phyloP scores from a whole-genome alignment of 2,888 invertebrate species.

The Bugula neritina region DNA sequence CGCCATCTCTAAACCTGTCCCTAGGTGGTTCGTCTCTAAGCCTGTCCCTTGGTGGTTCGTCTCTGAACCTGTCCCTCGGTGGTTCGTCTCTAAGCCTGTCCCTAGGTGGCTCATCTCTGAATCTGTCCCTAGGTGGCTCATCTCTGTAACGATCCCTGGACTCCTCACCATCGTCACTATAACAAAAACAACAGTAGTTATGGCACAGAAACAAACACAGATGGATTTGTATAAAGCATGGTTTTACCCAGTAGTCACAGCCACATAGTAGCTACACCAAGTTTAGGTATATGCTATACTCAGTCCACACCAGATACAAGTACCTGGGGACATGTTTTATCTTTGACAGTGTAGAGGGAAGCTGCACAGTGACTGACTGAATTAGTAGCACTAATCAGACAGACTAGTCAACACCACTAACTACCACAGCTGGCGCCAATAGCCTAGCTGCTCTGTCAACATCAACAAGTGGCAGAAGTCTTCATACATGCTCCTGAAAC shows the following conservation, averaged over 20 bases:
- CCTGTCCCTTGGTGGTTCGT: constrained; percentile 29
- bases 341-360: constrained; percentile 19
- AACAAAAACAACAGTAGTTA: neutral
- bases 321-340: constrained; percentile 23
- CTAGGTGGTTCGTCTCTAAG: constrained; percentile 26
- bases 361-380: neutral
- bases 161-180: constrained; percentile 21
- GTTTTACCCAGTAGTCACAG: constrained; percentile 24
- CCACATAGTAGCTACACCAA: constrained; percentile 24
- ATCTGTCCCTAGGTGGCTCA: constrained; percentile 29
- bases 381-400: neutral
- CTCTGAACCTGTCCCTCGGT: constrained; percentile 29
- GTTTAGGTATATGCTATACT: constrained; percentile 23
- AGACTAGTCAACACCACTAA: constrained; percentile 7
- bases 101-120: constrained; percentile 24
- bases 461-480: too few species aligned
- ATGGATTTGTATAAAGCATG: constrained; percentile 3
- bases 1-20: constrained; percentile 26
- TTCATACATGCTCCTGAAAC: too few species aligned
- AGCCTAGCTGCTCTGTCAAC: constrained; percentile 16
- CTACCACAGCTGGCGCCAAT: constrained; percentile 23
- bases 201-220: neutral
- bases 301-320: constrained; percentile 22
- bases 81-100: constrained; percentile 26
- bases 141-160: constrained; percentile 20